These are phyloP conservation scores for Ageneiosus marmoratus DNA, from an alignment of 2,113 vertebrate genomes.

Conservation along the genomic window DNA sequence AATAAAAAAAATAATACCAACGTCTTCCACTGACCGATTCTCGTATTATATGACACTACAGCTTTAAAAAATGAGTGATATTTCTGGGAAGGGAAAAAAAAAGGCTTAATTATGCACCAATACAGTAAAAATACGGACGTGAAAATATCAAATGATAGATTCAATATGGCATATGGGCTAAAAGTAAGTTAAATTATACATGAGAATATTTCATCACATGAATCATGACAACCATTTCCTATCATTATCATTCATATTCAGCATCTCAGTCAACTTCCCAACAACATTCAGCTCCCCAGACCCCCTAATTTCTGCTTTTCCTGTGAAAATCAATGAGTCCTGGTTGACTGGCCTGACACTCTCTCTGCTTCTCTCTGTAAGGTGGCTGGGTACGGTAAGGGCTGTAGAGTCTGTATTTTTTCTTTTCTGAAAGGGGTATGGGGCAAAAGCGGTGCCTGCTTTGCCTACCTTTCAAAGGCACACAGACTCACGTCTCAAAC, in stretches of 20 bases:
- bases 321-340: constrained; percentile 45
- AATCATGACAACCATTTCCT: constrained; percentile 29
- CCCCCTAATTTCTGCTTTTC: constrained; percentile 24
- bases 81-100: background rate
- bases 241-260: constrained; percentile 14
- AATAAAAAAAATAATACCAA: constrained; percentile 5
- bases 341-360: constrained; percentile 44
- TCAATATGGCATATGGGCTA: constrained; percentile 28
- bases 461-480: constrained; percentile 53
- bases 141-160: constrained; percentile 21
- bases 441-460: constrained; percentile 35
- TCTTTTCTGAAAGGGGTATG: constrained; percentile 28
- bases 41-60: background rate
- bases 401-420: constrained; percentile 11
- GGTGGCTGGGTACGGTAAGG: constrained; percentile 41
- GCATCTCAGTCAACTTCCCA: constrained; percentile 18
- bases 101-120: background rate
- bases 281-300: constrained; percentile 3
- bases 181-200: constrained; percentile 29
- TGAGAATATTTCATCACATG: constrained; percentile 7
- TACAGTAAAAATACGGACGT: constrained; percentile 19
- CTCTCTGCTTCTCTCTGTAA: constrained; percentile 32
- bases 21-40: background rate
- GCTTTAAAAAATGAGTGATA: constrained; percentile 11
- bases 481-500: constrained; percentile 89